These are phyloP conservation scores for Ephydatia muelleri DNA, from an alignment of 37 sponge, comb jelly and placozoan genomes.

Conservation along the genomic window DNA sequence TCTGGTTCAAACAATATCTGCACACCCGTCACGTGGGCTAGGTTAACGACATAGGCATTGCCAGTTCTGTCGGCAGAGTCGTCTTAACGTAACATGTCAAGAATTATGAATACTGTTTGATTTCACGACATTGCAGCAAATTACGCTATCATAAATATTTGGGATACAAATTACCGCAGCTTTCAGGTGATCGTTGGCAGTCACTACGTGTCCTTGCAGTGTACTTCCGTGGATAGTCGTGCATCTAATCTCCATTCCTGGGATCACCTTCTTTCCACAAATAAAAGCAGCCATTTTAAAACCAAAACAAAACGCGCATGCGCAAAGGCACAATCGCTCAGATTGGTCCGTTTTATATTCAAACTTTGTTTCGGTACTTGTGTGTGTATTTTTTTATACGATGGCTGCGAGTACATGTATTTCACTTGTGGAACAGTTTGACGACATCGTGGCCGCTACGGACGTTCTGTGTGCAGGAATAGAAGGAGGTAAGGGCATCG, in stretches of 20 bases:
- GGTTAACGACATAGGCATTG: constrained; percentile 40
- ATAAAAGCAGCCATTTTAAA: not conserved
- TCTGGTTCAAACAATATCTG: not conserved
- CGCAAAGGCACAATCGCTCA: not conserved
- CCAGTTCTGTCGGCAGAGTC: not conserved
- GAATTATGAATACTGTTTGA: not conserved
- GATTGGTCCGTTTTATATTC: not conserved
- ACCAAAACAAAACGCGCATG: not conserved
- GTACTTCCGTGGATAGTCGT: constrained; percentile 34
- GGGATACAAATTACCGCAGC: constrained; percentile 45
- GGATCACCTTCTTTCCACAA: constrained; percentile 11
- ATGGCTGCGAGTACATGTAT: not conserved
- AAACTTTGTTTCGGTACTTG: too few species aligned
- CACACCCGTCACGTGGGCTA: constrained; percentile 29
- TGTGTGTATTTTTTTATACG: too few species aligned
- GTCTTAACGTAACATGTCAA: not conserved
- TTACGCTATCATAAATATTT: not conserved
- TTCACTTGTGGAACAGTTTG: constrained; percentile 43
- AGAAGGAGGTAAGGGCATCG: constrained; percentile 39
- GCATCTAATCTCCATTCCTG: constrained; percentile 33
- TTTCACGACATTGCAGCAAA: constrained; percentile 20
- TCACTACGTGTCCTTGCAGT: constrained; percentile 36
- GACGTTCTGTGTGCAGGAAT: constrained; percentile 35
- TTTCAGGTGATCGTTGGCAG: constrained; percentile 29
- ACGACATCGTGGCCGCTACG: constrained; percentile 42